Evolutionary conservation across 2,888 invertebrate genomes (phyloP), one percentile per base, ranked within the genome.

Genomic region (Andricus curvator): DNA sequence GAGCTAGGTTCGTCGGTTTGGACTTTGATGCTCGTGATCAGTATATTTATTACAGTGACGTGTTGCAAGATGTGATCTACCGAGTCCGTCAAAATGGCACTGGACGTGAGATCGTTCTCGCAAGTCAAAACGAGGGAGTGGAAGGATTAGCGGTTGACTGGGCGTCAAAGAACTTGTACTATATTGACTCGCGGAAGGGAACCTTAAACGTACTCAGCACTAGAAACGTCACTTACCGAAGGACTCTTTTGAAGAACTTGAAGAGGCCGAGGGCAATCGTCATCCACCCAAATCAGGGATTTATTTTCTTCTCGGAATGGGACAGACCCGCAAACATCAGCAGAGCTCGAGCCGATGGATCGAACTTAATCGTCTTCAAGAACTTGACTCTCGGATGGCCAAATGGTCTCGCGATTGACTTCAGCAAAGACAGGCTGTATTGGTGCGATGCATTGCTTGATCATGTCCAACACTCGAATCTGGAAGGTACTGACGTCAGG

Each of bases 361-460:
- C 95, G 0, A 97, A 97, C 85, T 94, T 98, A 29, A 93, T 97
- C 4, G 97, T 98, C 0, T 99, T 99, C 90, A 96, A 96, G 86
- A 97, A 98, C 89, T 95, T 98, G 0, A 97, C 98, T 0, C 94
- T 99, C 0, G 99, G 99, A 4, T 99, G 99, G 99, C 99, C 99
- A 0, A 99, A 99, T 91, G 99, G 99, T 0, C 93, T 99, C 6
- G 97, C 98, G 1, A 97, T 99, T 84, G 99, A 99, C 93, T 98
- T 97, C 90, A 95, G 95, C 60, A 95, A 95, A 25, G 97, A 99
- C 92, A 94, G 98, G 20, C 94, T 99, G 0, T 99, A 99, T 93
- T 99, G 99, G 99, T 99, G 98, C 89, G 99, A 99, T 91, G 99
- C 99, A 4, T 93, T 98, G 3, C 94, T 99, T 11, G 99, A 99